Conservation (phyloP, 2,888 invertebrate species). For the Coleophora flavipennella region DNA sequence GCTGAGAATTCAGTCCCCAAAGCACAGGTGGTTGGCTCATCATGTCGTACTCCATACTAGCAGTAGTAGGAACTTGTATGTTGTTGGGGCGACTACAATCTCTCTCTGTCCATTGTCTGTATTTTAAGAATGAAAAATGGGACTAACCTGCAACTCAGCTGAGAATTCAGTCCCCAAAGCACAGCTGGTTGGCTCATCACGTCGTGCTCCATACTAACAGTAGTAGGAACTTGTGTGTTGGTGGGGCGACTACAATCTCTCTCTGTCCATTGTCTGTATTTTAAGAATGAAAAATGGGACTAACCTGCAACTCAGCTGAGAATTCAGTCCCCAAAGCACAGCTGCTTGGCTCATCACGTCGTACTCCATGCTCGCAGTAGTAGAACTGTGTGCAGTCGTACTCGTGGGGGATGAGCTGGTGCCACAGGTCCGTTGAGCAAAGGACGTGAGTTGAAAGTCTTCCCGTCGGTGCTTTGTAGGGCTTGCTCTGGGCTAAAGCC, state of each 20-base stretch:
- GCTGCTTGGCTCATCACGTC: conserved; percentile 19
- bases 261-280: not conserved
- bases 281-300: not conserved
- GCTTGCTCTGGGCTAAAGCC: not conserved
- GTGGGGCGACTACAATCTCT: not conserved
- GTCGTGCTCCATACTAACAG: conserved; percentile 43
- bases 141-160: conserved; percentile 28
- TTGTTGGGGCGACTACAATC: not conserved
- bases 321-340: conserved; percentile 47
- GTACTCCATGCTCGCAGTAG: conserved; percentile 47
- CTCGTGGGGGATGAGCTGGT: conserved; percentile 41
- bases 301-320: conserved; percentile 32
- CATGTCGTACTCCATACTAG: conserved; percentile 35
- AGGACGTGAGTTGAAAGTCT: conserved; percentile 53
- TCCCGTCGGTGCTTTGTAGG: not conserved
- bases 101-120: not conserved
- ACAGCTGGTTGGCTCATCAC: conserved; percentile 25
- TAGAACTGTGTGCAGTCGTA: conserved; percentile 52
- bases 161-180: conserved; percentile 43
- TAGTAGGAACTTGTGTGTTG: conserved; percentile 35
- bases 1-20: conserved; percentile 42
- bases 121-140: not conserved
- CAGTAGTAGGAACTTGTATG: conserved; percentile 43
- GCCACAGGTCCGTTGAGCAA: conserved; percentile 76
- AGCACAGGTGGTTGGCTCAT: conserved; percentile 27